Percentiles rank a stretch among this genome's conserved stretches.
phyloP scores from a whole-genome alignment of 2,797 vertebrate genomes.

The Hybognathus amarus region DNA sequence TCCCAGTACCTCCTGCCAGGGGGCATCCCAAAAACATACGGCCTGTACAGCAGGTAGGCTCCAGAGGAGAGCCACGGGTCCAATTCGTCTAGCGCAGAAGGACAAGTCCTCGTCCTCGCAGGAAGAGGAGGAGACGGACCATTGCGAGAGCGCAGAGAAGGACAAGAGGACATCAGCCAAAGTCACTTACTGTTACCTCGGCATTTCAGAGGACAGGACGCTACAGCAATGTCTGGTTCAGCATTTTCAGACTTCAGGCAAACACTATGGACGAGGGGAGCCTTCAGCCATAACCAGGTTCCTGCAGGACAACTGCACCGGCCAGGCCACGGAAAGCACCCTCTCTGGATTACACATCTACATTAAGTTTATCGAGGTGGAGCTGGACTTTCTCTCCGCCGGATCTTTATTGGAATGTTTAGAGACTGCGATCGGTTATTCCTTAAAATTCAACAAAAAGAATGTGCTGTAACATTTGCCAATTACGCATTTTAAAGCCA shows the following conservation, averaged over 20 bases:
- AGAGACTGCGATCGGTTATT: constrained; percentile 95
- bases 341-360: constrained; percentile 83
- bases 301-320: constrained; percentile 90
- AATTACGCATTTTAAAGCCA: constrained; percentile 54
- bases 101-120: constrained; percentile 59
- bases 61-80: constrained; percentile 72
- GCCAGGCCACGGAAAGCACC: constrained; percentile 65
- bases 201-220: constrained; percentile 93
- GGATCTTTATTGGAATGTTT: constrained; percentile 98
- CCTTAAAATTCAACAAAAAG: constrained; percentile 93
- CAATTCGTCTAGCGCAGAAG: constrained; percentile 49
- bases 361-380: constrained; percentile 98
- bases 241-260: constrained; percentile 94
- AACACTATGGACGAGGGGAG: constrained; percentile 85
- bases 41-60: constrained; percentile 94
- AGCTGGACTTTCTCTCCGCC: constrained; percentile 98
- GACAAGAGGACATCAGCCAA: constrained; percentile 70
- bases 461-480: constrained; percentile 62
- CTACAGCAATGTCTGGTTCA: constrained; percentile 95
- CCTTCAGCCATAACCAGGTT: constrained; percentile 88
- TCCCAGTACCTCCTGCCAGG: constrained; percentile 93
- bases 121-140: constrained; percentile 60
- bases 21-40: constrained; percentile 93
- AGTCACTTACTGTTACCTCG: constrained; percentile 94
- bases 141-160: constrained; percentile 54